Evolutionary conservation across 2,113 vertebrate genomes (phyloP).

Genomic region (Rhinolophus ferrumequinum): DNA sequence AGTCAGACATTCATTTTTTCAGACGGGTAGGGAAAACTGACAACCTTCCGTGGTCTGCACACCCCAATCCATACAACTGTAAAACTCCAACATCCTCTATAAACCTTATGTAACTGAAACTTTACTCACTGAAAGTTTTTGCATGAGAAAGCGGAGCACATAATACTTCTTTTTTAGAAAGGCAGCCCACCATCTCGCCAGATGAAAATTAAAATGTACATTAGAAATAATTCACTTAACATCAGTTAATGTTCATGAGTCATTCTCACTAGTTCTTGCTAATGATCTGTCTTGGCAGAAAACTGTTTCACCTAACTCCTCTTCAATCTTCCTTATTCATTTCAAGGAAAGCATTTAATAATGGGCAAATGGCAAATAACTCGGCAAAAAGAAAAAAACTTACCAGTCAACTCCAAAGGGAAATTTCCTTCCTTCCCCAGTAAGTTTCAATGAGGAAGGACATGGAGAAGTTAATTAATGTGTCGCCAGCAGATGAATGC

Average conservation of each 20-base stretch:
- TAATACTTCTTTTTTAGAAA: constrained; percentile 27
- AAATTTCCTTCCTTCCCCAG: constrained; percentile 43
- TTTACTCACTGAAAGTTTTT: constrained; percentile 58
- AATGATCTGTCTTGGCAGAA: constrained; percentile 76
- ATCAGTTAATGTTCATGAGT: constrained; percentile 78
- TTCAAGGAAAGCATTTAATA: constrained; percentile 73
- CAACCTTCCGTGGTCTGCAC: constrained; percentile 53
- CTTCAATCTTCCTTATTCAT: constrained; percentile 51
- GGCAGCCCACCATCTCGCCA: constrained; percentile 53
- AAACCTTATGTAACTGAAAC: constrained; percentile 76
- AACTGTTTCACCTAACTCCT: constrained; percentile 64
- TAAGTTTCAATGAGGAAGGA: constrained; percentile 69
- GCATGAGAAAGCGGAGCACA: not conserved
- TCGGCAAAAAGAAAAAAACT: not conserved
- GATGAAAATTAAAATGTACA: constrained; percentile 71
- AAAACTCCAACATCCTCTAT: constrained; percentile 69
- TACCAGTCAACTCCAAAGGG: constrained; percentile 64
- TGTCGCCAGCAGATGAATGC: not conserved
- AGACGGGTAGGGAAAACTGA: constrained; percentile 68
- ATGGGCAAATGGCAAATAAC: constrained; percentile 53
- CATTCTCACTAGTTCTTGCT: constrained; percentile 76
- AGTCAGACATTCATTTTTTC: constrained; percentile 75
- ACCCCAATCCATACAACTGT: constrained; percentile 46
- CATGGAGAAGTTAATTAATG: constrained; percentile 49
- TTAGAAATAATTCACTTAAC: constrained; percentile 82